Conservation (phyloP, 2,797 vertebrate genomes). For the Cyclura pinguis region DNA sequence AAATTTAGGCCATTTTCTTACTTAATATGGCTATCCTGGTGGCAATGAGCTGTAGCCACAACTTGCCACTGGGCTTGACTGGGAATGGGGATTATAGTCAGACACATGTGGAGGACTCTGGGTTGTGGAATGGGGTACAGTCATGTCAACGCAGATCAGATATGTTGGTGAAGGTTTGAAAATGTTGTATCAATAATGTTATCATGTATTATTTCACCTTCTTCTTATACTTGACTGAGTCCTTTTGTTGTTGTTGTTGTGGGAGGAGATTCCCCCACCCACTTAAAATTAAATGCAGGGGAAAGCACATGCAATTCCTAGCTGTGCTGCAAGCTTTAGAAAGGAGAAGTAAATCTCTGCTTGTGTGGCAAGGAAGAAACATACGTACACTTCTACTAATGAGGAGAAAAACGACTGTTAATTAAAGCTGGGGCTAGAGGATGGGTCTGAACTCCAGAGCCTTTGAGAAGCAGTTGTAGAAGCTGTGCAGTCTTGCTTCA, state of each 20-base stretch:
- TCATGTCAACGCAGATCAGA: background rate
- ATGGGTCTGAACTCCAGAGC: slow-evolving; percentile 59
- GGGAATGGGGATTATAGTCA: background rate
- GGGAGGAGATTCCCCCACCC: background rate
- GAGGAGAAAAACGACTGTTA: slow-evolving; percentile 69
- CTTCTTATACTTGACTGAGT: background rate
- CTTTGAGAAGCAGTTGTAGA: slow-evolving; percentile 42
- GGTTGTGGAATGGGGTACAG: background rate
- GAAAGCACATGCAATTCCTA: slow-evolving; percentile 35
- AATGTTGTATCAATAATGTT: background rate
- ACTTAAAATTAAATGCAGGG: background rate
- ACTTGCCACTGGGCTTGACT: background rate
- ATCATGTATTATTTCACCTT: background rate
- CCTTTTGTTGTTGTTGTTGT: background rate
- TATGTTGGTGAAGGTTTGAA: background rate
- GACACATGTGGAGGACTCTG: background rate
- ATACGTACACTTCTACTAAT: slow-evolving; percentile 65
- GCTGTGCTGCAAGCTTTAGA: background rate
- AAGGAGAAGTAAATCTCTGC: slow-evolving; percentile 47
- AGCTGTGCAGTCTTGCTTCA: slow-evolving; percentile 61
- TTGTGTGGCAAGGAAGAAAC: slow-evolving; percentile 49
- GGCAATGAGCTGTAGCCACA: too few species aligned
- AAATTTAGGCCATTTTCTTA: too few species aligned
- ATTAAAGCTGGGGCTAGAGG: slow-evolving; percentile 56
- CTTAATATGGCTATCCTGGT: background rate